phyloP scores from a whole-genome alignment of 2,888 invertebrate genomes.

The Pammene fasciana region DNA sequence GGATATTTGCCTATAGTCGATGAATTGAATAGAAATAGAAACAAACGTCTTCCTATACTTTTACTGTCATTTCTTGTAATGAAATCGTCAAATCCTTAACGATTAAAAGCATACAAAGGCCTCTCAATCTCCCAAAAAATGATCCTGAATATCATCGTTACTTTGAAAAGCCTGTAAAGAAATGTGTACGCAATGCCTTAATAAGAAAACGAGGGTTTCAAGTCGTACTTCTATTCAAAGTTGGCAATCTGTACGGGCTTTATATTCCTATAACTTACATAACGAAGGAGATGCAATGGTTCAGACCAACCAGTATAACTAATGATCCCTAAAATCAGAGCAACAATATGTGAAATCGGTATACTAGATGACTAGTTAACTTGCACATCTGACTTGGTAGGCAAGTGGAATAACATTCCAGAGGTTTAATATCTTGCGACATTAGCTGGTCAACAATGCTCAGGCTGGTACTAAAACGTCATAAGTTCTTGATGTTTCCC shows the following conservation, averaged over 20 bases:
- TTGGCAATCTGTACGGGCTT: slow-evolving; percentile 15
- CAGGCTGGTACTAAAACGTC: neutral
- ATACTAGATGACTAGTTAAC: neutral
- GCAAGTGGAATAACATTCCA: neutral
- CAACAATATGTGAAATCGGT: neutral
- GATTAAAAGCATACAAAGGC: slow-evolving; percentile 9
- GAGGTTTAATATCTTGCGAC: slow-evolving; percentile 37
- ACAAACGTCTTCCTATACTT: neutral
- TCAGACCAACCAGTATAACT: neutral
- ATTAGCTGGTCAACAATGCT: slow-evolving; percentile 38
- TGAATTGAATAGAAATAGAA: neutral
- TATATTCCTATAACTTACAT: neutral
- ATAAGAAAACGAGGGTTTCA: slow-evolving; percentile 26
- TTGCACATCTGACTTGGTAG: neutral
- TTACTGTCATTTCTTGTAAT: neutral
- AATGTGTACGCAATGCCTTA: slow-evolving; percentile 26
- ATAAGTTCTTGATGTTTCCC: neutral
- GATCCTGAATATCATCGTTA: slow-evolving; percentile 23
- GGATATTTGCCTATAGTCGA: too few species aligned
- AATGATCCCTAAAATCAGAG: neutral
- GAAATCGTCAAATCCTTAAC: slow-evolving; percentile 8
- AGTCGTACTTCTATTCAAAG: slow-evolving; percentile 23
- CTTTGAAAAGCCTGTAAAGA: slow-evolving; percentile 11
- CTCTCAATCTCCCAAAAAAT: slow-evolving; percentile 6
- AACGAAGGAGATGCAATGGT: neutral